Base-by-base conservation (phyloP, 2,113 vertebrate species). In the Genyomyrus donnyi region DNA sequence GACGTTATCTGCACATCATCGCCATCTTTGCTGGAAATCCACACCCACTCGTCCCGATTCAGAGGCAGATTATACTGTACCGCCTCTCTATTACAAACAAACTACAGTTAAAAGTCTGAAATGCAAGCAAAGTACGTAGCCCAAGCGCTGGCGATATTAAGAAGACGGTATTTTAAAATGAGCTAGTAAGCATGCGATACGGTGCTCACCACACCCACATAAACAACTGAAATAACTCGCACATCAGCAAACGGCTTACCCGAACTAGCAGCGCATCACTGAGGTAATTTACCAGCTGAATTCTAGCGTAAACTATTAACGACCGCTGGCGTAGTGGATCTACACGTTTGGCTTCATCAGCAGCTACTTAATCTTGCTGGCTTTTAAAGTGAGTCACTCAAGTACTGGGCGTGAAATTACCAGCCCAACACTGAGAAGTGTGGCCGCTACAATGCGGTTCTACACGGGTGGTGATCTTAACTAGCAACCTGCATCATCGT, bases 1-100 rank as follows among this genome's bases (percentile, higher is more conserved):
- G 77, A 27, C 87, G 52, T 24, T 88, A 58, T 88, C 85, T 13
- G 85, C 10, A 52, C 46, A 88, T 88, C 87, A 88, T 50, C 87
- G 87, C 87, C 87, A 88, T 88, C 87, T 88, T 88, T 21, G 48
- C 52, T 58, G 27, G 87, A 27, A 88, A 88, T 58, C 87, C 87
- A 56, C 87, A 88, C 87, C 87, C 87, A 88, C 87, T 17, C 50
- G 45, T 53, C 49, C 85, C 85, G 52, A 52, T 35, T 17, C 87
- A 42, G 52, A 53, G 15, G 17, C 27, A 58, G 8, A 27, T 83
- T 11, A 48, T 45, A 58, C 50, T 24, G 52, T 24, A 35, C 50
- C 5, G 52, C 31, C 13, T 58, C 35, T 39, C 87, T 7, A 15
- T 88, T 17, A 21, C 50, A 88, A 39, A 9, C 17, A 24, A 85